Percentiles rank a stretch among this genome's conserved stretches.
Conservation (phyloP, 2,113 vertebrate species). For the Burhinus bistriatus region DNA sequence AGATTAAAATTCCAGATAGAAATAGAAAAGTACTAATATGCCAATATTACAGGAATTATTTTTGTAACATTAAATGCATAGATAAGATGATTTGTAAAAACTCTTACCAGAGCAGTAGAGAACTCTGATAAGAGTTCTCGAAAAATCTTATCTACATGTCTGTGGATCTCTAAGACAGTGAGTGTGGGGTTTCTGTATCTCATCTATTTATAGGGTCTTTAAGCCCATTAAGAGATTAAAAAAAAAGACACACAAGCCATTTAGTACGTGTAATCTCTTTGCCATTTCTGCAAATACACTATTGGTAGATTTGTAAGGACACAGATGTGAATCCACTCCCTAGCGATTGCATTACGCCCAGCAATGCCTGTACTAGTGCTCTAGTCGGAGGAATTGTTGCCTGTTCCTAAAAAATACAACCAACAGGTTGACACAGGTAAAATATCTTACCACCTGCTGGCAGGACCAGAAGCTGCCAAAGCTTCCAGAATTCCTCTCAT, state of each 20-base stretch:
- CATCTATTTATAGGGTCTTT: background rate
- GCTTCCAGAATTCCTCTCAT: background rate
- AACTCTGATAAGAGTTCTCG: background rate
- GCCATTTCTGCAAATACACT: background rate
- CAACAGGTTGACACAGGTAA: accelerated
- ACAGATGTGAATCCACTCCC: background rate
- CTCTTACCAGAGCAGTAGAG: background rate
- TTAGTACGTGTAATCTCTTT: background rate
- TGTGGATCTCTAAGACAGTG: background rate
- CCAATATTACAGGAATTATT: background rate
- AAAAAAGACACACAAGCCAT: background rate
- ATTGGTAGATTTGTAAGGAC: background rate
- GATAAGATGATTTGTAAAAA: background rate
- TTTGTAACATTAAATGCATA: background rate
- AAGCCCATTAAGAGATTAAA: background rate
- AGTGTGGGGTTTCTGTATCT: background rate
- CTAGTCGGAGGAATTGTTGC: background rate
- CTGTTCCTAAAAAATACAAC: background rate
- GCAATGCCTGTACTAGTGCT: background rate
- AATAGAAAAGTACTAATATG: background rate
- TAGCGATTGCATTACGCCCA: background rate
- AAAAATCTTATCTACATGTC: background rate
- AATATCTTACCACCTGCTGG: background rate
- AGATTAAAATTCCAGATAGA: background rate
- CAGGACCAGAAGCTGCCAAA: background rate